Percentiles rank a stretch among this genome's conserved stretches.
These are phyloP conservation scores for Saturnia japonica DNA, from an alignment of 2,888 invertebrate genomes.

Conservation along the genomic window DNA sequence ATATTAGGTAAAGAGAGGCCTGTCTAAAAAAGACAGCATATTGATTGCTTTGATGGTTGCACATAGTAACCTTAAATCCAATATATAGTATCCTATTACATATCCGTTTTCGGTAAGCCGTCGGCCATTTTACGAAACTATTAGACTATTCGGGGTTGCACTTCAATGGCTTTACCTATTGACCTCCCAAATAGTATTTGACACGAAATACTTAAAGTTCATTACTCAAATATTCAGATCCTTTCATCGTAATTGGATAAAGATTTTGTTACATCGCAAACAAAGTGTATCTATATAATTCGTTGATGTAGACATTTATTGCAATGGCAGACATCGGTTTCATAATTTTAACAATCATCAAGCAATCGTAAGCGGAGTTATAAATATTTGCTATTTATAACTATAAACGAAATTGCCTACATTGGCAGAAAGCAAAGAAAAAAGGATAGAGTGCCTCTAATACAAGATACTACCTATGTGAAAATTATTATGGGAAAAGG, in stretches of 20 bases:
- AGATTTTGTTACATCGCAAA: conserved; percentile 53
- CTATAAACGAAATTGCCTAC: no score
- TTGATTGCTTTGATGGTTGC: conserved; percentile 28
- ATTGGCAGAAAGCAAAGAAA: no score
- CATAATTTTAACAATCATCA: background rate
- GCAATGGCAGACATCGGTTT: background rate
- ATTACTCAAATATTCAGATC: conserved; percentile 71
- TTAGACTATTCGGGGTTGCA: conserved; percentile 75
- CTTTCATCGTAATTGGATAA: conserved; percentile 61
- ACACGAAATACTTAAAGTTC: conserved; percentile 71
- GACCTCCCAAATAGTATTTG: conserved; percentile 71
- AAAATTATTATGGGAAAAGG: no score
- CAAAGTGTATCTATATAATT: conserved; percentile 30
- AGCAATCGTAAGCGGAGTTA: no score
- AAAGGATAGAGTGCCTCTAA: no score
- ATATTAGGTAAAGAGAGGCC: background rate
- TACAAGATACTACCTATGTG: no score
- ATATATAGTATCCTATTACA: conserved; percentile 67
- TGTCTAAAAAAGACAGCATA: background rate
- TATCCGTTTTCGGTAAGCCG: conserved; percentile 69
- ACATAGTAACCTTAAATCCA: conserved; percentile 62
- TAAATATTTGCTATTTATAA: background rate
- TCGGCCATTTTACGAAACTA: conserved; percentile 67
- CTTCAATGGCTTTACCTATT: conserved; percentile 75
- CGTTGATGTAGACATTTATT: background rate